These are phyloP conservation scores for Corapipo altera DNA, from an alignment of 2,113 vertebrate species.

Conservation along the genomic window DNA sequence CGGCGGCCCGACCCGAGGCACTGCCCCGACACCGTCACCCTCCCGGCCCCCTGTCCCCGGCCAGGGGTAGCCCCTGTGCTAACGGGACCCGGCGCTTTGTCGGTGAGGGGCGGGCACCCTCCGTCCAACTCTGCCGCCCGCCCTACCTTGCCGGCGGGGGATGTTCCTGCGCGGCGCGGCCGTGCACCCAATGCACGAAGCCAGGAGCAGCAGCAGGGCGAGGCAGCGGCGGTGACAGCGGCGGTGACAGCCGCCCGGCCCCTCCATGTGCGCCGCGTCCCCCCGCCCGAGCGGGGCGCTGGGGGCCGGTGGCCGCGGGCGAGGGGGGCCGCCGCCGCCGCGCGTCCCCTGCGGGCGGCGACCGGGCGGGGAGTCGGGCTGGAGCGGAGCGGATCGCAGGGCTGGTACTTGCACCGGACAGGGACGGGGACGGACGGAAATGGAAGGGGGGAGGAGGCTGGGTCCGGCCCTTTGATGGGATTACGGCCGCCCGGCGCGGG, in stretches of 20 bases:
- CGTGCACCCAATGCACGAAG: constrained; percentile 63
- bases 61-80: background rate
- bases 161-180: constrained; percentile 67
- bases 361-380: background rate
- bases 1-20: background rate
- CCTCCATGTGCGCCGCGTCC: constrained; percentile 73
- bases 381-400: background rate
- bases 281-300: background rate
- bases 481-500: background rate
- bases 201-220: constrained; percentile 68
- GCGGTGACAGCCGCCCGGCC: constrained; percentile 37
- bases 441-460: background rate
- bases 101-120: background rate
- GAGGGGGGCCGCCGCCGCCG: background rate
- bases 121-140: background rate
- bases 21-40: background rate
- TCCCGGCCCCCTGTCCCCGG: no score
- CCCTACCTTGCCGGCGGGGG: constrained; percentile 82
- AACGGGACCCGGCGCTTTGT: background rate
- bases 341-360: background rate
- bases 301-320: background rate
- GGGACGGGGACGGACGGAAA: background rate
- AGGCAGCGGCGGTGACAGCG: constrained; percentile 28
- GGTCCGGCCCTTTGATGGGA: background rate
- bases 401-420: background rate